Base-by-base conservation (phyloP, 2,797 vertebrate genomes). In the Anguilla obscura region DNA sequence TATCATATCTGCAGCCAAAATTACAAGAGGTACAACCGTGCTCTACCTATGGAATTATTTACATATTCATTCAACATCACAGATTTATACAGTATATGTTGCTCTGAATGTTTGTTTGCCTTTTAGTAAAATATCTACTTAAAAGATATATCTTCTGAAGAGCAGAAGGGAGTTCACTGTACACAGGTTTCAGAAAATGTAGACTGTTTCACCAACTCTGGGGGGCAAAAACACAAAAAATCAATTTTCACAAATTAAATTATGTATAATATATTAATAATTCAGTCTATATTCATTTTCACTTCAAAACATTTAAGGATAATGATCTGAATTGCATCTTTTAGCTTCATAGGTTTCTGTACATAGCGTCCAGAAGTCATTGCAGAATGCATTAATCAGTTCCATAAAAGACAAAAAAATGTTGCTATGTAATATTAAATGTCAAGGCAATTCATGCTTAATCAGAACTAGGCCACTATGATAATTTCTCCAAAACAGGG, bases 1-100 rank as follows among this genome's bases (percentile, higher is more conserved):
- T 79, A 45, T 36, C 8, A 21, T 21, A 71, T 50, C 36, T 24
- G 36, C 50, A 86, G 40, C 85, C 45, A 86, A 54, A 12, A 93
- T 93, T 94, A n/a, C n/a, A n/a, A n/a, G 94, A 96, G 94, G 92
- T 90, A 94, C 89, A 95, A 94, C 95, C 95, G 94, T 96, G 96
- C 94, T 94, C 95, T 95, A 91, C 92, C 93, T 90, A 91, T 89
- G 93, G 94, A 93, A 89, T 92, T 92, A 89, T 92, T 48, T 89
- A 91, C 85, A 90, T 48, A 74, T 54, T 85, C 83, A 48, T 76
- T 86, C 66, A 40, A 74, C 33, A 74, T 50, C 79, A 82, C 33
- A 8, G 10, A 50, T 48, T 36, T 48, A 33, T 45, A 79, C 30
- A 40, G 18, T 1, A n/a, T n/a, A n/a, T 4, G 7, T 82, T n/a